Evolutionary conservation across 2,888 invertebrate species (phyloP).

Genomic region (Andrena bucephala): DNA sequence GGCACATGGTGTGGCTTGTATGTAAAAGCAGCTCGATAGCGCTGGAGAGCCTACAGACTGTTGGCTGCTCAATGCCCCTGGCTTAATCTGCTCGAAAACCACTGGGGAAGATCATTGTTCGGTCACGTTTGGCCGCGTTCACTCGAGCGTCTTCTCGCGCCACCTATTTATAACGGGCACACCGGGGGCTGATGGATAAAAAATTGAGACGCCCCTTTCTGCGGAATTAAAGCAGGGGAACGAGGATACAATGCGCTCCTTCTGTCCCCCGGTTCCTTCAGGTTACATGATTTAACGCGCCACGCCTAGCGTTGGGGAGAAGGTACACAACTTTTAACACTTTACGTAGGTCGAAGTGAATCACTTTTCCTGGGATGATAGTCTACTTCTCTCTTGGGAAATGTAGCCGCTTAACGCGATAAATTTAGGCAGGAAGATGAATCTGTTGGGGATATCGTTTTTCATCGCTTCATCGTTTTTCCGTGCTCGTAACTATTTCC

Average conservation of each 20-base stretch:
- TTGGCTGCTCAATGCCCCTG: slow-evolving; percentile 57
- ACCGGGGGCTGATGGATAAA: slow-evolving; percentile 43
- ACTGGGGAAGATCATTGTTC: slow-evolving; percentile 77
- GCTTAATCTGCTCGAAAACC: slow-evolving; percentile 59
- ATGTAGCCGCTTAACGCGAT: background rate
- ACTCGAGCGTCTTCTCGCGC: slow-evolving; percentile 69
- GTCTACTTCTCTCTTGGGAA: slow-evolving; percentile 4
- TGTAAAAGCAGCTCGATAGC: slow-evolving; percentile 42
- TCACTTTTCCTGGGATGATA: slow-evolving; percentile 11
- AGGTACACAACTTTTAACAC: slow-evolving; percentile 15
- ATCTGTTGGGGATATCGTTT: background rate
- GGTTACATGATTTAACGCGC: slow-evolving; percentile 8
- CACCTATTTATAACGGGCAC: slow-evolving; percentile 51
- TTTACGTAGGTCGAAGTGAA: background rate
- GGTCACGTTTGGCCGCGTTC: slow-evolving; percentile 76
- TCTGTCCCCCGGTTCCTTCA: background rate
- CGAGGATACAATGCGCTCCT: background rate
- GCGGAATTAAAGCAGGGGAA: background rate
- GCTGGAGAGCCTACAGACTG: slow-evolving; percentile 29
- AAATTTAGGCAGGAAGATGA: background rate
- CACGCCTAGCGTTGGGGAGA: background rate
- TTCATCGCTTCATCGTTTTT: too few relatives aligned
- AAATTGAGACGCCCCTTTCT: slow-evolving; percentile 6
- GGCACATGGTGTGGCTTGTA: slow-evolving; percentile 23
- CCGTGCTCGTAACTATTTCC: too few relatives aligned